Base-by-base conservation (phyloP, 2,113 vertebrate genomes). In the Peromyscus polionotus region DNA sequence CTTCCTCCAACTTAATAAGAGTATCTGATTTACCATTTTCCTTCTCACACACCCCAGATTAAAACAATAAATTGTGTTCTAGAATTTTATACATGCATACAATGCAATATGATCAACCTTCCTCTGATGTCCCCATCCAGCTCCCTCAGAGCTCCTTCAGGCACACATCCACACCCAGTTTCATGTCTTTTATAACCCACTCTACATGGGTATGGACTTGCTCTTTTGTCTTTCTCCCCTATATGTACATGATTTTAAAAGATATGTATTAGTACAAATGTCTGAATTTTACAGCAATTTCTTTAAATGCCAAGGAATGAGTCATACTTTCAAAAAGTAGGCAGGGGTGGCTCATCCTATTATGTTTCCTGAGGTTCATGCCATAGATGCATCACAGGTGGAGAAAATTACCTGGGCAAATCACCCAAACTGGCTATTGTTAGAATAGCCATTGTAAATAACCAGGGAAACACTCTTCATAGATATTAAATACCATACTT, bases 221-320 rank as follows among this genome's bases (percentile, higher is more conserved):
- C 31, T 9, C 17, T 22, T 45, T 51, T 36, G 2, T 28, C 84
- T 48, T 86, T 67, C 61, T 68, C 33, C 19, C 2, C 17, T 19
- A 67, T 20, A 67, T 24, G 20, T 68, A 81, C 12, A 73, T 13
- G 20, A 22, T 11, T 51, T 68, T 79, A 59, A 59, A 70, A 36
- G 39, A 63, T 42, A 26, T 33, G 28, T 51, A 70, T 76, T 87
- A 92, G 24, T 17, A 16, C 85, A 93, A 76, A 68, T 51, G 33
- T 88, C 54, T 92, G 85, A 84, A 45, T 76, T 90, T 61, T 93
- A 92, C 4, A 90, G 19, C 6, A 76, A 24, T 84, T 88, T 94
- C 42, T 81, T 94, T 73, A 93, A 93, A 87, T 70, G 20, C 16
- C 86, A 94, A 92, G 88, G 24, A 72, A 85, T 85, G 94, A 96